A percentile compares a stretch with the other conserved stretches of the same genome.
These are phyloP conservation scores for Dolichallabes microphthalmus DNA, from an alignment of 2,113 vertebrate species.

Conservation along the genomic window DNA sequence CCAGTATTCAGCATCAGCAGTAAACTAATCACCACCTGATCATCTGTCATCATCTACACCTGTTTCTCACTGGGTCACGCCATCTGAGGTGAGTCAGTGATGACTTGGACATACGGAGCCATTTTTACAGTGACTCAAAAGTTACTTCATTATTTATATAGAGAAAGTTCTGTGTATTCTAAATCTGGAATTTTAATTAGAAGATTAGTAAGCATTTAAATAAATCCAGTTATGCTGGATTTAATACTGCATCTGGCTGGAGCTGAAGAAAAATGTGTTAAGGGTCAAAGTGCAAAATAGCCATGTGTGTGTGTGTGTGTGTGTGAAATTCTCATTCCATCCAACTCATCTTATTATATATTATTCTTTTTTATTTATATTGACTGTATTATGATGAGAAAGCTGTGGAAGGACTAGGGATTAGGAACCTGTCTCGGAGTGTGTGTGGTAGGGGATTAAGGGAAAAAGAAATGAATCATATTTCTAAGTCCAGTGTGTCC, in stretches of 20 bases:
- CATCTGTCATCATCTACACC: too few species aligned
- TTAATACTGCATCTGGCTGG: too few species aligned
- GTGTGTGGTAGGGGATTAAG: constrained; percentile 61
- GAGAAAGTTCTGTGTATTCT: background rate
- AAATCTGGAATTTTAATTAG: background rate
- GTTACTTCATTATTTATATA: background rate
- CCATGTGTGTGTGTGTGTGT: too few species aligned
- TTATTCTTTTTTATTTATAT: constrained; percentile 28
- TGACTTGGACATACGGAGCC: background rate
- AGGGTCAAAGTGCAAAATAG: background rate
- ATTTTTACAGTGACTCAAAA: background rate
- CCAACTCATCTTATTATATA: background rate
- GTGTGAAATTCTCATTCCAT: background rate
- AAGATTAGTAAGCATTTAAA: too few species aligned
- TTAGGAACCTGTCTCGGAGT: constrained; percentile 1
- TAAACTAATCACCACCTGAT: too few species aligned
- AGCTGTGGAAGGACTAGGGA: constrained; percentile 59
- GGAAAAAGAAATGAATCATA: constrained; percentile 76
- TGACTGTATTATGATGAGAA: constrained; percentile 50
- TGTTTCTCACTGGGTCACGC: too few species aligned
- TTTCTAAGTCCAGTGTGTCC: constrained; percentile 69
- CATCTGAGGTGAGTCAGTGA: background rate
- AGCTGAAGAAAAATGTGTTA: too few species aligned
- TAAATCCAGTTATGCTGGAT: too few species aligned
- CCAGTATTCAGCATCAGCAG: too few species aligned